Percentiles rank a stretch among this genome's conserved stretches.
These are phyloP conservation scores for Sebastes ruberrimus DNA, from an alignment of 2,797 vertebrate species.

Conservation along the genomic window DNA sequence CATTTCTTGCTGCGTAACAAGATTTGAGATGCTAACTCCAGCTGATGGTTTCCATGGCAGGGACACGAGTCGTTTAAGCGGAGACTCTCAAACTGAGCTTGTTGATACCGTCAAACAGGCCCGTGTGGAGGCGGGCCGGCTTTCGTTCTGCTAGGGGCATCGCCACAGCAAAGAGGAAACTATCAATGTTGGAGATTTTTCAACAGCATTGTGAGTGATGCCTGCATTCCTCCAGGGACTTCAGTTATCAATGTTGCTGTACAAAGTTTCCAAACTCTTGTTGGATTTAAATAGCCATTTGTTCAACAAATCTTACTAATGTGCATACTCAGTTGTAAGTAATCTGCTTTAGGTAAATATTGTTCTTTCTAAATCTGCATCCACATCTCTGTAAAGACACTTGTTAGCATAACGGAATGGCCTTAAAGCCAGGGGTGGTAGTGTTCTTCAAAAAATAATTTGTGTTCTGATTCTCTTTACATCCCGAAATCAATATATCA, in stretches of 20 bases:
- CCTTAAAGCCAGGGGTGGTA: no score
- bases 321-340: neutral
- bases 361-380: neutral
- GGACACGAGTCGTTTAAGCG: neutral
- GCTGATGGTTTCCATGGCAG: constrained; percentile 9
- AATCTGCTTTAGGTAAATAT: neutral
- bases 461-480: no score
- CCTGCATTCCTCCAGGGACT: neutral
- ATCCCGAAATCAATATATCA: no score
- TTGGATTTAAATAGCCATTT: neutral
- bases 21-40: constrained; percentile 9
- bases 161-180: neutral
- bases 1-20: neutral
- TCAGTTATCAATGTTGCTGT: neutral
- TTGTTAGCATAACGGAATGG: neutral
- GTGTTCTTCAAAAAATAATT: no score
- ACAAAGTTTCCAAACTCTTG: neutral
- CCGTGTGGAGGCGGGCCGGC: neutral
- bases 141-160: neutral
- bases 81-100: constrained; percentile 1
- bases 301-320: neutral
- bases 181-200: neutral
- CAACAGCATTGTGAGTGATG: neutral
- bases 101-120: constrained; percentile 26
- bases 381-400: neutral